Evolutionary conservation across 1,140 invertebrate genomes (phyloP).

Genomic region (Bombus sylvicola): DNA sequence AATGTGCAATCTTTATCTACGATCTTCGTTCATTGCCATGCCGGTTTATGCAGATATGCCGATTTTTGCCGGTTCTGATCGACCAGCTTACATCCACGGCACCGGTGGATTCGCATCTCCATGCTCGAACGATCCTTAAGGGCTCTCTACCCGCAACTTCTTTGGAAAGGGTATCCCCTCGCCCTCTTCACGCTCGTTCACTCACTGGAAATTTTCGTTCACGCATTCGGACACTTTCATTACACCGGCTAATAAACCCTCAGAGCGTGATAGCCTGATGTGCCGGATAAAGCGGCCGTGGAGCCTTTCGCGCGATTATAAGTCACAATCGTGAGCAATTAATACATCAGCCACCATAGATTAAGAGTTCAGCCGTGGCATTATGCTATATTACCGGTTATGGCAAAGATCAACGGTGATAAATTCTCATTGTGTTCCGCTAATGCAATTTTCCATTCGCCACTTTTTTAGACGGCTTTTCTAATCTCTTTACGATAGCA

Average conservation of each 20-base stretch:
- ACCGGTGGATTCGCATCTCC: not conserved
- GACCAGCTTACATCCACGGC: not conserved
- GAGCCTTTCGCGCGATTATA: not conserved
- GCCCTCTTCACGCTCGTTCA: constrained; percentile 16
- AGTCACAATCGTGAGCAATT: constrained; percentile 43
- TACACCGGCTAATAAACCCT: constrained; percentile 25
- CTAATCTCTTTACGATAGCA: not conserved
- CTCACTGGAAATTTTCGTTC: constrained; percentile 40
- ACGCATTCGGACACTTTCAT: constrained; percentile 36
- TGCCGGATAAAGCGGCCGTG: constrained; percentile 3
- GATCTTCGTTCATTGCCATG: constrained; percentile 47
- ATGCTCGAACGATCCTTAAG: constrained; percentile 9
- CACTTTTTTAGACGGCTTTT: not conserved
- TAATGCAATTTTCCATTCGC: not conserved
- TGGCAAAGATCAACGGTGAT: constrained; percentile 38
- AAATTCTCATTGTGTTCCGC: constrained; percentile 19
- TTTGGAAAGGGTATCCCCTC: constrained; percentile 1
- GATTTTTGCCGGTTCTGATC: constrained; percentile 42
- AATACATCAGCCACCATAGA: constrained; percentile 39
- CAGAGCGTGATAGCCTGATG: constrained; percentile 3
- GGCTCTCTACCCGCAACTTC: not conserved
- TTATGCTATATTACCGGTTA: constrained; percentile 13
- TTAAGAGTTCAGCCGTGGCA: constrained; percentile 14
- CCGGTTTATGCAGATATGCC: constrained; percentile 50
- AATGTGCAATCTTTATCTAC: constrained; percentile 28